Conservation (phyloP, 92 coral and sea anemone genomes). For the Diadumene lineata region DNA sequence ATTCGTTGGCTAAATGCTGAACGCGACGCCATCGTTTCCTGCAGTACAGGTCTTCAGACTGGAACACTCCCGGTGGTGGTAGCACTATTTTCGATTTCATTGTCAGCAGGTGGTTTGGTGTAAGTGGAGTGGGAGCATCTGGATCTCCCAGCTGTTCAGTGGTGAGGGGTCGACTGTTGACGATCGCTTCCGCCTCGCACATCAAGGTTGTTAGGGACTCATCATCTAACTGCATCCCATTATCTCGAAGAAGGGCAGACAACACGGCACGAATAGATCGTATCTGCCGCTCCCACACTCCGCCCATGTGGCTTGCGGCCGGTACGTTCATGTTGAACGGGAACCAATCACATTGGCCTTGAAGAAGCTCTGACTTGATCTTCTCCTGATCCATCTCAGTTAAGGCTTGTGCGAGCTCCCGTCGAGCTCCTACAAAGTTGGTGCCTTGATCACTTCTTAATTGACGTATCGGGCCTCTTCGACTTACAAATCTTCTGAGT, state of each 20-base stretch:
- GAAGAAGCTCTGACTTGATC: neutral
- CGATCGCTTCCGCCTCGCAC: neutral
- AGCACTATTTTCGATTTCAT: neutral
- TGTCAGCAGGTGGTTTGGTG: conserved; percentile 9
- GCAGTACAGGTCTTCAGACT: neutral
- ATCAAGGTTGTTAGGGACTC: neutral
- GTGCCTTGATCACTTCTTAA: too few relatives aligned
- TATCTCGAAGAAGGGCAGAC: neutral
- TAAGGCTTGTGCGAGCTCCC: too few relatives aligned
- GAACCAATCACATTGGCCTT: conserved; percentile 9
- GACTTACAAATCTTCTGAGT: too few relatives aligned
- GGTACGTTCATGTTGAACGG: neutral
- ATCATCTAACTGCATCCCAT: neutral
- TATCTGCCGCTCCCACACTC: conserved; percentile 9
- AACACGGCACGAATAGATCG: conserved; percentile 7
- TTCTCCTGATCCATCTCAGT: too few relatives aligned
- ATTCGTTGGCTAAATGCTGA: conserved; percentile 2
- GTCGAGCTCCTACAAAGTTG: too few relatives aligned
- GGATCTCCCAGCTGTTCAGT: neutral
- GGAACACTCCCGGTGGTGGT: conserved; percentile 1
- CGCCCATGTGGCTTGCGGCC: conserved; percentile 1
- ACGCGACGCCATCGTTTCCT: conserved; percentile 1
- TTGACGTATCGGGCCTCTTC: too few relatives aligned
- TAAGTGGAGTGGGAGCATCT: neutral
- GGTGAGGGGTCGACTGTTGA: conserved; percentile 11